Evolutionary conservation across 2,797 vertebrate species (phyloP).

Genomic region (Catharus ustulatus): DNA sequence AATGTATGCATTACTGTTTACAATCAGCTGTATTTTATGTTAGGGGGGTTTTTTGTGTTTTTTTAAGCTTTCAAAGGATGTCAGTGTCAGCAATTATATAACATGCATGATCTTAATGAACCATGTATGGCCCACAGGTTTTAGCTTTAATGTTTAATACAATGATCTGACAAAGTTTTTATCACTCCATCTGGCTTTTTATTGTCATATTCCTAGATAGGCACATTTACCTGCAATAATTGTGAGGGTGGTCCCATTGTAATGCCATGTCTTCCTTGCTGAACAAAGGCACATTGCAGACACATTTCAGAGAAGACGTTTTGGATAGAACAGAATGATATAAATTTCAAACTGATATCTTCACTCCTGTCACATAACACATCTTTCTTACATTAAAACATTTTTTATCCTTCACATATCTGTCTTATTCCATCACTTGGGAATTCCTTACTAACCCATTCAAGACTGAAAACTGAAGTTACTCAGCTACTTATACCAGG

Average conservation of each 20-base stretch:
- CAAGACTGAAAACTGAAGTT: slow-evolving; percentile 38
- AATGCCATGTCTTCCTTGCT: neutral
- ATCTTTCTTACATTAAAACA: slow-evolving; percentile 6
- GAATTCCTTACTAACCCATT: slow-evolving; percentile 39
- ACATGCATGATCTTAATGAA: neutral
- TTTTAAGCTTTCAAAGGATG: neutral
- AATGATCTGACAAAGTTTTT: neutral
- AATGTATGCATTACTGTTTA: neutral
- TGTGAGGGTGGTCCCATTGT: neutral
- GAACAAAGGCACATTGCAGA: neutral
- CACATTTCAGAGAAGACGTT: neutral
- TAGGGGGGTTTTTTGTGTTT: accelerated
- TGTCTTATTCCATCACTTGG: slow-evolving; percentile 2
- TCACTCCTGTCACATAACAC: slow-evolving; percentile 4
- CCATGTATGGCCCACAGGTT: neutral
- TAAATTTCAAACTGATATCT: slow-evolving; percentile 26
- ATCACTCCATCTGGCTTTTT: neutral
- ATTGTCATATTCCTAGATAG: neutral
- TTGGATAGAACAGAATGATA: neutral
- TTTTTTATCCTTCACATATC: slow-evolving; percentile 23
- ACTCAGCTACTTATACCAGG: neutral
- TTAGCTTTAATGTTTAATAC: neutral
- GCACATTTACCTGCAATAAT: neutral
- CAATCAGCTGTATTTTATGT: neutral
- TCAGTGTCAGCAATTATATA: neutral